phyloP scores from a whole-genome alignment of 2,888 invertebrate species.

The Lasioglossum leucozonium region DNA sequence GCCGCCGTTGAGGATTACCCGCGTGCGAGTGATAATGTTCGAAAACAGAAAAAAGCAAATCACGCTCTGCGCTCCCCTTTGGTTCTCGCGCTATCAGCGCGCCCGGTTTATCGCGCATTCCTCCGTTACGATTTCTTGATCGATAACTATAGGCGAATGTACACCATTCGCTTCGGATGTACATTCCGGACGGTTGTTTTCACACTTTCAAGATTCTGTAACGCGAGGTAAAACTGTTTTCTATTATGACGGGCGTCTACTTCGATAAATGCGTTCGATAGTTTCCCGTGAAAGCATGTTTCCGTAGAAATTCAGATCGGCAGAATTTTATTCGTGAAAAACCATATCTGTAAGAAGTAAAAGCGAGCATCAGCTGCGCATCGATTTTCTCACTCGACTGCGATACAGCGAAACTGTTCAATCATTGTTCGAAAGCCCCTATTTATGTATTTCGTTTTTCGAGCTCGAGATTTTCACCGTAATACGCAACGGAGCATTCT shows the following conservation, averaged over 20 bases:
- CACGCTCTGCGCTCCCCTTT: slow-evolving; percentile 1
- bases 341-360: not conserved
- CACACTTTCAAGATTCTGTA: not conserved
- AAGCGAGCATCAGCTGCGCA: not conserved
- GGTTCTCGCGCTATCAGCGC: slow-evolving; percentile 1
- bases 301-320: not conserved
- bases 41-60: slow-evolving; percentile 25
- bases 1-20: not conserved
- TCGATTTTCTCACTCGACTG: not conserved
- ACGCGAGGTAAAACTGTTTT: not conserved
- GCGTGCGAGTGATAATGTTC: not conserved
- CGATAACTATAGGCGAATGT: too few relatives aligned
- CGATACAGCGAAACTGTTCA: not conserved
- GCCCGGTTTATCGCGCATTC: not conserved
- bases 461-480: not conserved
- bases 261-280: not conserved
- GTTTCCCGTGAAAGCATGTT: not conserved
- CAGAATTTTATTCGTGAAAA: not conserved
- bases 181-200: too few relatives aligned
- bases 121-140: too few relatives aligned
- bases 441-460: not conserved
- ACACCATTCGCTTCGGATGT: too few relatives aligned
- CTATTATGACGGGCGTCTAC: not conserved
- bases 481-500: not conserved
- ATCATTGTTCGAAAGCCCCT: not conserved